A percentile compares a stretch with the other conserved stretches of the same genome.
phyloP scores from a whole-genome alignment of 2,113 vertebrate species.

The Ageneiosus marmoratus region DNA sequence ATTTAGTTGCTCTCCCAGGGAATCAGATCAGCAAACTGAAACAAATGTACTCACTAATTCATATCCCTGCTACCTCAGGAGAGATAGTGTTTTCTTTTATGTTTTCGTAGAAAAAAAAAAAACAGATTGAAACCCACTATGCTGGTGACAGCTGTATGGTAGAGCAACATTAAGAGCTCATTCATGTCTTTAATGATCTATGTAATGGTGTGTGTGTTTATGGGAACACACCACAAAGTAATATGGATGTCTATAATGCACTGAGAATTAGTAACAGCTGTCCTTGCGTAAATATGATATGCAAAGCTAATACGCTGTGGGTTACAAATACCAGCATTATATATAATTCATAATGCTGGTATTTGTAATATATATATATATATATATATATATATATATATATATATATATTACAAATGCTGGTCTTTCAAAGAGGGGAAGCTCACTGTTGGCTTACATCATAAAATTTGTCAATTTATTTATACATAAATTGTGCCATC shows the following conservation, averaged over 20 bases:
- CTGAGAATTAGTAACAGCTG: constrained; percentile 79
- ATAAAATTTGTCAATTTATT: no score
- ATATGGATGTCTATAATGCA: constrained; percentile 67
- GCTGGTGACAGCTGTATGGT: constrained; percentile 80
- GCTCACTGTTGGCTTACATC: no score
- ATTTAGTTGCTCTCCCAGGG: constrained; percentile 30
- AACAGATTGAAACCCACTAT: constrained; percentile 33
- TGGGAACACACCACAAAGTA: constrained; percentile 76
- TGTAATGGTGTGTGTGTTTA: constrained; percentile 64
- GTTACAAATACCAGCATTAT: constrained; percentile 12
- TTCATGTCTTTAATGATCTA: constrained; percentile 84
- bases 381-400: no score
- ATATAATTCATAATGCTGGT: no score
- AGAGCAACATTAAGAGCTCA: constrained; percentile 75
- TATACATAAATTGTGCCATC: no score
- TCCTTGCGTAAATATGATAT: constrained; percentile 71
- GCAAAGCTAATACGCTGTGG: constrained; percentile 36
- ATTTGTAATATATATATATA: no score
- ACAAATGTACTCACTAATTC: constrained; percentile 39
- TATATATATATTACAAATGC: no score
- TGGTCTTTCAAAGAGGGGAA: no score
- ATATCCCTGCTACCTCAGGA: constrained; percentile 12
- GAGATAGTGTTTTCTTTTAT: constrained; percentile 17
- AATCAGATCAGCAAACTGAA: constrained; percentile 29
- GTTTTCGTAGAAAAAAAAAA: constrained; percentile 15